phyloP scores from a whole-genome alignment of 2,888 invertebrate species.

The Oligia strigilis region DNA sequence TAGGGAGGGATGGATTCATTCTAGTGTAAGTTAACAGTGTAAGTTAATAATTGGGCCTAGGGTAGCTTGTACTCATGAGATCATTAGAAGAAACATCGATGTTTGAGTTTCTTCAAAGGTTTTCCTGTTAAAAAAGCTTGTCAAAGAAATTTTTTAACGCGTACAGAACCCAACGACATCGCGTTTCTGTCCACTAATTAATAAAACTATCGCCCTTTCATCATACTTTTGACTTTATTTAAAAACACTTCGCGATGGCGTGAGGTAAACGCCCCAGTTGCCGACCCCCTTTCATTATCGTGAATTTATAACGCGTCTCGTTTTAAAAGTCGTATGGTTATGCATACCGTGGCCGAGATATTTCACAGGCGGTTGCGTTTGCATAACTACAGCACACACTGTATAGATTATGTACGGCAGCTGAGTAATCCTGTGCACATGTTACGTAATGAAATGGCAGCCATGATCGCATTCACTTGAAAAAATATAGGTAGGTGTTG shows the following conservation, averaged over 20 bases:
- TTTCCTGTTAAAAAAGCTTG: background rate
- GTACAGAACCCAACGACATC: background rate
- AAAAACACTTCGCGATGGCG: conserved; percentile 49
- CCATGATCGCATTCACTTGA: conserved; percentile 60
- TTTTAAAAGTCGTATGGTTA: conserved; percentile 67
- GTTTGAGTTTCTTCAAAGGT: background rate
- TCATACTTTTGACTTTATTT: conserved; percentile 26
- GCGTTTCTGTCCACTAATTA: conserved; percentile 12
- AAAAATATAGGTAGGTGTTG: conserved; percentile 35
- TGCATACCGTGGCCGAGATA: conserved; percentile 71
- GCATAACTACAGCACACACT: conserved; percentile 71
- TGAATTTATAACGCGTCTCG: conserved; percentile 66
- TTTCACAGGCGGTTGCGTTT: conserved; percentile 74
- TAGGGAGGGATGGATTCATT: background rate
- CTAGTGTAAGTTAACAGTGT: background rate
- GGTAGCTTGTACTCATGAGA: background rate
- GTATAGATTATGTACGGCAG: conserved; percentile 63
- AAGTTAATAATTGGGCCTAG: background rate
- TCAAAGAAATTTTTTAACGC: background rate
- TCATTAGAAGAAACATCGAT: background rate
- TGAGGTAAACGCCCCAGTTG: conserved; percentile 67
- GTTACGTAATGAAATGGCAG: conserved; percentile 66
- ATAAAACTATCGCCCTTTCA: conserved; percentile 41
- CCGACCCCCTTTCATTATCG: conserved; percentile 74
- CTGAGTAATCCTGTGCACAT: conserved; percentile 71